Conservation (phyloP, 2,113 vertebrate species). For the Sinocyclocheilus anshuiensis region DNA sequence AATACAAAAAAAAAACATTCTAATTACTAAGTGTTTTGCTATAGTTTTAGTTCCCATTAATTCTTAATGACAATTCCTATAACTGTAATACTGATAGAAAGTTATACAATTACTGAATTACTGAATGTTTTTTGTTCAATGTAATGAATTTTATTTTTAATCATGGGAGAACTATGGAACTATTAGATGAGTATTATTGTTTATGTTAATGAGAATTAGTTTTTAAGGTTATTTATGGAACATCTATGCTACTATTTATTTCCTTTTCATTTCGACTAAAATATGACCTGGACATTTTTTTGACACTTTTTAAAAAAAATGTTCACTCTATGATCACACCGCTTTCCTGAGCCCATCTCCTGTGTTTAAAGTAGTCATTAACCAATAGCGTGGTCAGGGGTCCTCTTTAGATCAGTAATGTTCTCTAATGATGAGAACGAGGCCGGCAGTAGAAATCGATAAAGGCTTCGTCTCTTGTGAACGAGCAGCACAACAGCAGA, state of each 20-base stretch:
- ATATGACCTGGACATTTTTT: background rate
- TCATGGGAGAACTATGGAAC: too few relatives aligned
- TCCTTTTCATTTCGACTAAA: background rate
- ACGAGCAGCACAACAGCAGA: conserved; percentile 35
- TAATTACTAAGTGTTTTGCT: too few relatives aligned
- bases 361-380: conserved; percentile 39
- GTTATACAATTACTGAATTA: too few relatives aligned
- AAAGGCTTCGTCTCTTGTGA: conserved; percentile 42
- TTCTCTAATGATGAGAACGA: conserved; percentile 39
- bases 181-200: background rate
- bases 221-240: background rate
- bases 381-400: conserved; percentile 27
- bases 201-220: background rate
- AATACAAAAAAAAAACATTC: background rate
- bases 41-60: too few relatives aligned
- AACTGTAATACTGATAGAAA: background rate
- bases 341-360: background rate
- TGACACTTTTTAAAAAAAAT: too few relatives aligned
- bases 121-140: too few relatives aligned
- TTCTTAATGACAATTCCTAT: too few relatives aligned
- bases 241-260: background rate
- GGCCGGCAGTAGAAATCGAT: conserved; percentile 29
- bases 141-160: too few relatives aligned
- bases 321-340: background rate
- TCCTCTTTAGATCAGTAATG: conserved; percentile 37